Evolutionary conservation across 64 coral and sea anemone species (phyloP), one percentile per base, ranked within the genome.

Genomic region (Pocillopora damicornis): DNA sequence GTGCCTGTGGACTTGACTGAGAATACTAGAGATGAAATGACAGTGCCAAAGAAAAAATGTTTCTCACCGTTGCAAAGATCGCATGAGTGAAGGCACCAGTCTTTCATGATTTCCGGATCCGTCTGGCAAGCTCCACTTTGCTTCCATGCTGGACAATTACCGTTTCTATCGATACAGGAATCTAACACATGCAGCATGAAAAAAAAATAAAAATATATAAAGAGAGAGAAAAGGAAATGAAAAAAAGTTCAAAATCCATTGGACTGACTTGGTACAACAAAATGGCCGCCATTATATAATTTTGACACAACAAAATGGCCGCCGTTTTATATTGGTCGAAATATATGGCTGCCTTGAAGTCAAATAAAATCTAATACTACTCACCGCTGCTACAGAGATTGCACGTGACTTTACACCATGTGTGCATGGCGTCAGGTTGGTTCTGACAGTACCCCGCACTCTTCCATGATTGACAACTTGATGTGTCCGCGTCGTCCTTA

Each of bases 381-480:
- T 74, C 18, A 74, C 72, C 72, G 72, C 72, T 74, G 72, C 72
- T 74, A 74, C 72, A 74, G n/a, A 74, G 34, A 6, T 74, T 74
- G 72, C 72, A 74, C n/a, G 72, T 74, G 34, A 74, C 72, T 30
- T 74, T 74, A 35, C 72, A 74, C 72, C 72, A 74, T 5, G 72
- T 74, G 72, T 74, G 34, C 72, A 74, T 74, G 72, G 25, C 18
- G 18, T 12, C n/a, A 10, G 25, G n/a, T 9, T 35, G n/a, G 2
- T 30, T 10, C 8, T 25, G 9, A 74, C n/a, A 74, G 72, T 74
- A 74, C 7, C 34, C 34, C 7, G 9, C 11, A 34, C 34, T 74
- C 23, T 26, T 30, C 72, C 72, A 74, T 74, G n/a, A 25, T 30
- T 74, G 72, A 14, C 72, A 74, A 26, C 34, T 74, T 74, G n/a